Evolutionary conservation across 2,113 vertebrate species (phyloP).

Genomic region (Neotoma lepida): DNA sequence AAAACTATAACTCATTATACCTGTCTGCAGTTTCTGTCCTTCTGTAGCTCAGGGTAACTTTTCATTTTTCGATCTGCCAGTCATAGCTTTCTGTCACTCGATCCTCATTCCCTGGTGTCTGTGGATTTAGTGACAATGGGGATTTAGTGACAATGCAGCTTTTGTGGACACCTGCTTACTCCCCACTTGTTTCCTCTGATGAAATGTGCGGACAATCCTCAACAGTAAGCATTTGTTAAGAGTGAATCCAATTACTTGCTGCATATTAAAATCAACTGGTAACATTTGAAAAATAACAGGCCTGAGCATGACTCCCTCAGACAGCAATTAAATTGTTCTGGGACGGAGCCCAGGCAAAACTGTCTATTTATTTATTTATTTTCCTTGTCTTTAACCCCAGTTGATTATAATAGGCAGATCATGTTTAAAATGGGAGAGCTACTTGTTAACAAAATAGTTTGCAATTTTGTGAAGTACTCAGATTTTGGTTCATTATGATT

Average conservation of each 20-base stretch:
- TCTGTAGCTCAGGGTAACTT: background rate
- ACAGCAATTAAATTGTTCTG: constrained; percentile 53
- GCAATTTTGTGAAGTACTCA: constrained; percentile 39
- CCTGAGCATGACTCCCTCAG: background rate
- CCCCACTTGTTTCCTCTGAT: background rate
- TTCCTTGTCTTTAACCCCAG: background rate
- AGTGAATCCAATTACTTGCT: background rate
- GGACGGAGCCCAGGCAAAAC: background rate
- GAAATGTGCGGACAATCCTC: background rate
- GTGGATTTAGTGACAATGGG: background rate
- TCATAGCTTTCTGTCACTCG: background rate
- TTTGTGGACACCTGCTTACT: background rate
- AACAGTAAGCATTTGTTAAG: constrained; percentile 15
- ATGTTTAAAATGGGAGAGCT: background rate
- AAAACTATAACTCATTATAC: background rate
- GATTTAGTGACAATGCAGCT: background rate
- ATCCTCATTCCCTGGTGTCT: background rate
- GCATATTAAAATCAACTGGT: constrained; percentile 4
- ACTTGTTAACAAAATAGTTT: constrained; percentile 34
- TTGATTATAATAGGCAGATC: constrained; percentile 26
- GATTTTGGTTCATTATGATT: constrained; percentile 45
- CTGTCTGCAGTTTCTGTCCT: background rate
- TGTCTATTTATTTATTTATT: background rate
- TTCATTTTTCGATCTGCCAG: background rate
- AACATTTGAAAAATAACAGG: constrained; percentile 42